Base-by-base conservation (phyloP, 1,140 invertebrate genomes). In the Hesperophylax magnus region DNA sequence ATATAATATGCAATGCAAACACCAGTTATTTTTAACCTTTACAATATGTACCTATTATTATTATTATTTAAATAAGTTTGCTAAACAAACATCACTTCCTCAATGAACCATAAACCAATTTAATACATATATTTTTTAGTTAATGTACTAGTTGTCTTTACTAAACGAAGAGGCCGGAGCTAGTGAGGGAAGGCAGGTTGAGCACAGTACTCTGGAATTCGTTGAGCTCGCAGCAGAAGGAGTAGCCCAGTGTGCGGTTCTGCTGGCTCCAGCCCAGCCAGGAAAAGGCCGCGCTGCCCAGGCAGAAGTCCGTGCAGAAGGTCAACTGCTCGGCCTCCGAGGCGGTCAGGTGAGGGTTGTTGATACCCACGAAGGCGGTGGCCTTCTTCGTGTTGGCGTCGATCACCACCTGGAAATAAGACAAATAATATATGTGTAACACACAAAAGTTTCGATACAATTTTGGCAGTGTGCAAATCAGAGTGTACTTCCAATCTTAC, bases 301-400 rank as follows among this genome's bases (percentile, higher is more conserved):
- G 61, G 17, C 87, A 86, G 24, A 91, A 84, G 85, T 91, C 87
- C 0, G 75, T 81, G 78, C 92, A 92, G 60, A 92, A 85, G 20
- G 86, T 85, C 78, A 89, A 86, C 1, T 85, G 80, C 1, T 89
- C 82, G n/a, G 86, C 86, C 53, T 88, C 84, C 0, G 86, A 84
- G 11, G 85, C 34, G 0, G 86, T 87, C 80, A 88, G 87, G 84
- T 93, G 92, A 0, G 93, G 93, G 86, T 94, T 93, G 85, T 94
- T 94, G 18, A 93, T 87, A 24, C 91, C 91, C 2, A 94, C 85
- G 77, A 94, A 91, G 4, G 91, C 93, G 2, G 92, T 90, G 2
- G 91, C 93, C 2, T 86, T 82, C 60, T 89, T 88, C 2, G 85
- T 86, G 8, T 83, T 65, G 11, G 88, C 86, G 81, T 94, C 89